These are phyloP conservation scores for Drosophila helvetica DNA, from an alignment of 2,888 invertebrate genomes.

Conservation along the genomic window DNA sequence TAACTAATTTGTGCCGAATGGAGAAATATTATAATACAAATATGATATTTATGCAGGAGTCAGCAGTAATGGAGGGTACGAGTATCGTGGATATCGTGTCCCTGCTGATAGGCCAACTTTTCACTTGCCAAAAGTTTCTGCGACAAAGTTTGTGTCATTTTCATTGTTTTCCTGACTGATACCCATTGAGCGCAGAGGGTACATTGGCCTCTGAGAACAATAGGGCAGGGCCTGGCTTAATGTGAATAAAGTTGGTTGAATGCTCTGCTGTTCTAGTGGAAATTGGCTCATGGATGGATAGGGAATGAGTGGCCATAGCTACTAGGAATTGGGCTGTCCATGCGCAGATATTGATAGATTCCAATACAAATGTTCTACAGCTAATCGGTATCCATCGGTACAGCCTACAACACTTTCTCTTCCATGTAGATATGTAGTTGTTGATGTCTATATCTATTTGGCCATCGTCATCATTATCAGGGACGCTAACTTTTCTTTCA, in stretches of 20 bases:
- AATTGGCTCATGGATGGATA: too few relatives aligned
- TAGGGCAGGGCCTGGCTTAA: neutral
- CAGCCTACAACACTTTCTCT: neutral
- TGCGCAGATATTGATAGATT: neutral
- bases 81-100: conserved; percentile 17
- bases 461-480: conserved; percentile 75
- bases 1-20: conserved; percentile 65
- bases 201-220: neutral
- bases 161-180: conserved; percentile 60
- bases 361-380: neutral
- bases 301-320: neutral
- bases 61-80: conserved; percentile 32
- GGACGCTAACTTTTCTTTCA: conserved; percentile 65
- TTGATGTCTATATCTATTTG: conserved; percentile 53
- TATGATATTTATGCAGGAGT: conserved; percentile 74
- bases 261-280: neutral
- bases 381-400: conserved; percentile 25
- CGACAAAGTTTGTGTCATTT: conserved; percentile 68
- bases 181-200: conserved; percentile 4
- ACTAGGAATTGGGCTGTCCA: neutral
- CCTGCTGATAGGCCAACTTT: conserved; percentile 65
- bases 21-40: conserved; percentile 75
- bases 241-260: neutral
- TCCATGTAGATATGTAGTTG: neutral
- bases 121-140: conserved; percentile 68